Evolutionary conservation across 2,888 invertebrate species (phyloP).

Genomic region (Heteromyza rotundicornis): DNA sequence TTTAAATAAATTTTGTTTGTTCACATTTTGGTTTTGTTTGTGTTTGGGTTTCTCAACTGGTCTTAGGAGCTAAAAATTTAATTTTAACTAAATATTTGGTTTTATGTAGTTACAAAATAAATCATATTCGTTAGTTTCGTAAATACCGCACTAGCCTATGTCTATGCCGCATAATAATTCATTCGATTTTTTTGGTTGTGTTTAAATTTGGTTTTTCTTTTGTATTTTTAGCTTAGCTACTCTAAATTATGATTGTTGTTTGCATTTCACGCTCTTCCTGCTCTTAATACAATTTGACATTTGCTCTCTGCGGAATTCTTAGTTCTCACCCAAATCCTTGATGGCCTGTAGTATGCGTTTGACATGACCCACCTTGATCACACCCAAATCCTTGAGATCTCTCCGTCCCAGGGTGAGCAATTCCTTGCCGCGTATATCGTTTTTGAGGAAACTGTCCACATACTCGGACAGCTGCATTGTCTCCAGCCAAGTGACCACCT

Average conservation of each 20-base stretch:
- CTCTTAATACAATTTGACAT: conserved; percentile 34
- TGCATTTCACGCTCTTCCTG: conserved; percentile 37
- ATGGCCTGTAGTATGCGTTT: conserved; percentile 94
- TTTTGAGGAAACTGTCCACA: conserved; percentile 84
- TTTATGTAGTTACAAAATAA: background rate
- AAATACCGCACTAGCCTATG: conserved; percentile 4
- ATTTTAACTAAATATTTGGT: background rate
- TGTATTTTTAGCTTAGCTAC: conserved; percentile 35
- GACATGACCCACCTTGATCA: conserved; percentile 94
- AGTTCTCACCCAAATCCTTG: conserved; percentile 72
- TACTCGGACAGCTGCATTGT: conserved; percentile 89
- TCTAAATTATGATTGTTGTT: conserved; percentile 50
- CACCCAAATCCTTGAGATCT: conserved; percentile 88
- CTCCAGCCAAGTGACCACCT: conserved; percentile 91
- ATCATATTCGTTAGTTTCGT: conserved; percentile 1
- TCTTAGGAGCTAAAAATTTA: background rate
- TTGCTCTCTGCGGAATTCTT: conserved; percentile 34
- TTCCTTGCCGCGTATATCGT: conserved; percentile 92
- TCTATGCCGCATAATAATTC: background rate
- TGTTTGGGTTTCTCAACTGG: background rate
- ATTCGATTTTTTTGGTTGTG: no score
- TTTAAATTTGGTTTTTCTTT: no score
- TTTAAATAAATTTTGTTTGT: background rate
- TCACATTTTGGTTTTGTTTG: conserved; percentile 5
- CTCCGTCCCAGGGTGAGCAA: conserved; percentile 84